phyloP scores from a whole-genome alignment of 2,888 invertebrate genomes.

The Drosophila eohydei region DNA sequence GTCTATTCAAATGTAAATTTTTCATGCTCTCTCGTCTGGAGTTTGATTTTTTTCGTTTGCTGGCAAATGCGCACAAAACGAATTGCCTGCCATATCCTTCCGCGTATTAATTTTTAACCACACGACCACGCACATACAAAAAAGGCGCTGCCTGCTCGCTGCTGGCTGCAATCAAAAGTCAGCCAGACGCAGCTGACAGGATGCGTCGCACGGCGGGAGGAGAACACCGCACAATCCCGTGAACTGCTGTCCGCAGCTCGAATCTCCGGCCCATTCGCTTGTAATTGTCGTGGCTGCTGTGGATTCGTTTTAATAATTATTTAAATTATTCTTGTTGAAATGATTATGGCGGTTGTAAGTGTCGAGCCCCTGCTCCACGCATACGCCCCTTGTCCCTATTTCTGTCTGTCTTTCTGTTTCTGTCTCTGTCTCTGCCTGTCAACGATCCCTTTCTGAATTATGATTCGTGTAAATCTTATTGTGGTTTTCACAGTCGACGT shows the following conservation, averaged over 20 bases:
- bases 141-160: conserved; percentile 30
- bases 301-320: conserved; percentile 81
- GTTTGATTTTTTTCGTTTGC: conserved; percentile 49
- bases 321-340: conserved; percentile 83
- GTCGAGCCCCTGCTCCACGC: conserved; percentile 49
- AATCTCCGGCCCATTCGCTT: conserved; percentile 26
- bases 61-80: conserved; percentile 61
- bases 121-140: conserved; percentile 61
- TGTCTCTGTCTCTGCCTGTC: conserved; percentile 5
- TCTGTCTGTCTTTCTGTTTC: not conserved
- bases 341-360: conserved; percentile 79
- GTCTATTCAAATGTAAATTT: conserved; percentile 81
- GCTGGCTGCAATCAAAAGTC: conserved; percentile 62
- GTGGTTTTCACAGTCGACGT: conserved; percentile 75
- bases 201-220: conserved; percentile 34
- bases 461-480: conserved; percentile 80
- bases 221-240: conserved; percentile 47
- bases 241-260: conserved; percentile 34
- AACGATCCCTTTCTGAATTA: conserved; percentile 60
- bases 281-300: conserved; percentile 72
- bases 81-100: conserved; percentile 81
- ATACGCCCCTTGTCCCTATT: conserved; percentile 11
- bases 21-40: conserved; percentile 56
- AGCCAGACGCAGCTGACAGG: conserved; percentile 51
- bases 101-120: conserved; percentile 80